phyloP scores from a whole-genome alignment of 1,140 invertebrate genomes.

The Ptiloglossa arizonensis region DNA sequence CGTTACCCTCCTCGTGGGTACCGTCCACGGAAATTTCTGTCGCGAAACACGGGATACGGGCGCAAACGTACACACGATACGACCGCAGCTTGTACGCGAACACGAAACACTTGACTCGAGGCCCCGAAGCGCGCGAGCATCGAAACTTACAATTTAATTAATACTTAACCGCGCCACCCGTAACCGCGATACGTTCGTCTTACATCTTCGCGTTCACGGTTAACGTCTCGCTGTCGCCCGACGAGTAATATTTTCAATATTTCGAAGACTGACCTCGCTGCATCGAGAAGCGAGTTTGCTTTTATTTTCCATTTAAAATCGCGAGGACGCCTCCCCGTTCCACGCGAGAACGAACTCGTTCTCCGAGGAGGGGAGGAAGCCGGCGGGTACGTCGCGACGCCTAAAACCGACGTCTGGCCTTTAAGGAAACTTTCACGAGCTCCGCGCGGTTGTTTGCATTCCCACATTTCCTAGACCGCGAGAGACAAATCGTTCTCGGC shows the following conservation, averaged over 20 bases:
- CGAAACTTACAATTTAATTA: constrained; percentile 19
- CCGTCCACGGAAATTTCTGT: constrained; percentile 63
- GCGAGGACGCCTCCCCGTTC: too few relatives aligned
- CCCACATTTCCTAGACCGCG: constrained; percentile 48
- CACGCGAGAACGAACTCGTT: too few relatives aligned
- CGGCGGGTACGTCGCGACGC: neutral
- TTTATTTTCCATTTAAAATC: too few relatives aligned
- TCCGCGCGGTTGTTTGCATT: constrained; percentile 42
- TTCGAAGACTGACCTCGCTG: too few relatives aligned
- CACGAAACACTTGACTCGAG: constrained; percentile 38
- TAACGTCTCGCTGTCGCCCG: too few relatives aligned
- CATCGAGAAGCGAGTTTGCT: too few relatives aligned
- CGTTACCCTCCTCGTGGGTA: constrained; percentile 63
- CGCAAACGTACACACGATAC: constrained; percentile 45
- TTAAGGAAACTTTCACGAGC: constrained; percentile 33
- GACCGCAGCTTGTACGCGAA: constrained; percentile 17
- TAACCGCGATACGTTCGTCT: neutral
- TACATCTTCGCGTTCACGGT: too few relatives aligned
- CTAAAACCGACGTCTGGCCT: constrained; percentile 29
- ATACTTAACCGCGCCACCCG: neutral
- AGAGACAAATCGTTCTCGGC: constrained; percentile 55
- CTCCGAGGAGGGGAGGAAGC: too few relatives aligned
- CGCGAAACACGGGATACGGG: constrained; percentile 36
- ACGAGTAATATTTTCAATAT: too few relatives aligned
- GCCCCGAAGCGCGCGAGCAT: neutral